A percentile compares a stretch with the other conserved stretches of the same genome.
phyloP scores from a whole-genome alignment of 2,113 vertebrate species.

The Strigops habroptila region DNA sequence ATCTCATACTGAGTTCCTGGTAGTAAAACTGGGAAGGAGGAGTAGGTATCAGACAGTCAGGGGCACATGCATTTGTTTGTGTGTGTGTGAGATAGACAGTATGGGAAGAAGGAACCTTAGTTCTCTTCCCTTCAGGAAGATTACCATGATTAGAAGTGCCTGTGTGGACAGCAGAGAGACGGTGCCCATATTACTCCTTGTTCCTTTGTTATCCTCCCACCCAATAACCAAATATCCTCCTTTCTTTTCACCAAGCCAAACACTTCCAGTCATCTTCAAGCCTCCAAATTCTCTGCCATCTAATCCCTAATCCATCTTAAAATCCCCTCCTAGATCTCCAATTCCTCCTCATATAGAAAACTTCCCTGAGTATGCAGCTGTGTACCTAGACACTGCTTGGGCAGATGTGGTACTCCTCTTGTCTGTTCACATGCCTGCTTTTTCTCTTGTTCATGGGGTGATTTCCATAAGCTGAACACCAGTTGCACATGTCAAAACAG shows the following conservation, averaged over 20 bases:
- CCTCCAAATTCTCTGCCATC: not conserved
- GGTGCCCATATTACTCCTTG: not conserved
- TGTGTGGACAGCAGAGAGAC: not conserved
- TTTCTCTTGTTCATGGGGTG: not conserved
- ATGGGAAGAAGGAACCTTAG: not conserved
- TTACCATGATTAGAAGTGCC: not conserved
- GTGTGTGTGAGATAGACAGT: not conserved
- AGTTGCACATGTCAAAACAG: slow-evolving; percentile 17
- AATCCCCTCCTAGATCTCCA: not conserved
- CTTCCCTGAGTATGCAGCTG: not conserved
- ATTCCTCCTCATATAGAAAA: not conserved
- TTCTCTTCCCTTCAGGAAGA: not conserved
- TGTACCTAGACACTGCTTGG: not conserved
- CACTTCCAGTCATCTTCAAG: not conserved
- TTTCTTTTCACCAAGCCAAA: not conserved
- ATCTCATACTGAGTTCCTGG: not conserved
- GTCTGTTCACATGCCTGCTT: not conserved
- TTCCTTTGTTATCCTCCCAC: not conserved
- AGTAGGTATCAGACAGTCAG: not conserved
- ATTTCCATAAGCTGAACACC: not conserved
- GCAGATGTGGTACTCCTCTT: not conserved
- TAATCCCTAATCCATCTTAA: not conserved
- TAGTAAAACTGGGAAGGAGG: not conserved
- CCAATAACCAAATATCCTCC: not conserved
- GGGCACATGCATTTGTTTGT: not conserved